Percentiles rank a stretch among this genome's conserved stretches.
Conservation (phyloP, 2,113 vertebrate species). For the Ovis aries region ARS-UI_Ramb_v3.0 NC_056055.1:156580001-156580500, state of each 20-base stretch:
- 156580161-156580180: background rate
- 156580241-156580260: background rate
- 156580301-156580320: background rate
- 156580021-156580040: background rate
- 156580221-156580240: background rate
- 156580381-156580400: background rate
- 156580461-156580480: background rate
- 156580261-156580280: background rate
- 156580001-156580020: background rate
- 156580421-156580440: background rate
- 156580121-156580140: slow-evolving; percentile 9
- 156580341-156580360: background rate
- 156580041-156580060: background rate
- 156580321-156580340: background rate
- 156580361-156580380: background rate
- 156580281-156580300: background rate
- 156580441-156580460: background rate
- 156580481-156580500: background rate
- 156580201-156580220: background rate
- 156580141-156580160: background rate
- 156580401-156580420: background rate
- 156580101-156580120: background rate
- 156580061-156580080: background rate
- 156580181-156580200: background rate
- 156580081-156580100: background rate